Evolutionary conservation across 1,140 invertebrate species (phyloP).

Genomic region (Metopolophium dirhodum): DNA sequence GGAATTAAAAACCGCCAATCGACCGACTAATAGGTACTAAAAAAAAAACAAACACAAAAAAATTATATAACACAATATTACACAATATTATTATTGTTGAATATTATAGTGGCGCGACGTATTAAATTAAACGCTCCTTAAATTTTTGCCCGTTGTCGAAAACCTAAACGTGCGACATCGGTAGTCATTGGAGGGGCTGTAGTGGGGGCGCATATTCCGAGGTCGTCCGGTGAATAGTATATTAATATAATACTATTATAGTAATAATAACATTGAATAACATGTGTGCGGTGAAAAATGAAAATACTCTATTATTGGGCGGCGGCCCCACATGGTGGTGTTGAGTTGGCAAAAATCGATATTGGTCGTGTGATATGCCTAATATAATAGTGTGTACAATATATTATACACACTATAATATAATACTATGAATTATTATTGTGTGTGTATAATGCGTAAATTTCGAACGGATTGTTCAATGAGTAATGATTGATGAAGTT

Average conservation of each 20-base stretch:
- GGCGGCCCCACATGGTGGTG: not conserved
- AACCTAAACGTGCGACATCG: not conserved
- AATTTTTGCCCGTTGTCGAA: not conserved
- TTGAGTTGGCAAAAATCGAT: conserved; percentile 30
- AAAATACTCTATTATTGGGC: conserved; percentile 15
- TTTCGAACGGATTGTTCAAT: not conserved
- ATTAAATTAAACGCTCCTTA: not conserved
- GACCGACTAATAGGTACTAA: not conserved
- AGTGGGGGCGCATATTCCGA: not conserved
- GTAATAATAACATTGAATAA: not conserved
- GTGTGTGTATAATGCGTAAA: not conserved
- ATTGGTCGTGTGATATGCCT: not conserved
- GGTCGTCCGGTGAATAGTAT: not conserved
- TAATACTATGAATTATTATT: not conserved
- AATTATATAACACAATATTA: not conserved
- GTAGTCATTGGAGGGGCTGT: not conserved
- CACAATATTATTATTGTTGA: not conserved
- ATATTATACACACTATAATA: not conserved
- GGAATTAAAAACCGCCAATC: not conserved
- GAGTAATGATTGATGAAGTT: not conserved
- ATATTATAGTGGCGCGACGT: conserved; percentile 5
- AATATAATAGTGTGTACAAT: not conserved
- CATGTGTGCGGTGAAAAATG: conserved; percentile 1
- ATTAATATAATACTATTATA: not conserved
- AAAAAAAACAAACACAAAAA: not conserved